Conservation (phyloP, 2,113 vertebrate species). For the Austrofundulus limnaeus region DNA sequence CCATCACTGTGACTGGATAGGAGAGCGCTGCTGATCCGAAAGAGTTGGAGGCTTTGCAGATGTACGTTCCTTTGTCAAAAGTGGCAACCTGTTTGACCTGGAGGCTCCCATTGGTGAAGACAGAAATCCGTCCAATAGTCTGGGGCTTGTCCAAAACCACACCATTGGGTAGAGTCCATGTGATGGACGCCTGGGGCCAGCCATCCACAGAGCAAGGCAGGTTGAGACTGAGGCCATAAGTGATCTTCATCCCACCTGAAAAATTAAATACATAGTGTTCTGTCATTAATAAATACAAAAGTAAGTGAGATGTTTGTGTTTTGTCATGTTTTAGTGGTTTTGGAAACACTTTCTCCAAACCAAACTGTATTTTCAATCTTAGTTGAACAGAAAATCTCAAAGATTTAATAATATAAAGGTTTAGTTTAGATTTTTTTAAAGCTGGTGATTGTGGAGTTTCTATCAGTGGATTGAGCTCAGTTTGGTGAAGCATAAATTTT, state of each 20-base stretch:
- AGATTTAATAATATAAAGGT: too few relatives aligned
- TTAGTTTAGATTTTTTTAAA: too few relatives aligned
- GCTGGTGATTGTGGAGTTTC: too few relatives aligned
- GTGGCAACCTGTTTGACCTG: constrained; percentile 71
- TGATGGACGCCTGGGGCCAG: constrained; percentile 74
- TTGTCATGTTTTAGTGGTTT: too few relatives aligned
- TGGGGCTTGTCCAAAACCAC: constrained; percentile 76
- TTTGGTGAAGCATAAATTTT: too few relatives aligned
- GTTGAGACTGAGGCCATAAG: constrained; percentile 73
- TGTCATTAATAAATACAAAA: background rate
- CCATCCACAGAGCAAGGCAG: constrained; percentile 77
- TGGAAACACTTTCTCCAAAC: too few relatives aligned
- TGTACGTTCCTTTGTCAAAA: constrained; percentile 79
- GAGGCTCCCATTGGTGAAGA: constrained; percentile 77
- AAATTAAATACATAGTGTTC: too few relatives aligned
- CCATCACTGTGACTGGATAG: constrained; percentile 79
- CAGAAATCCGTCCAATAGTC: constrained; percentile 62
- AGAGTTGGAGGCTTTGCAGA: constrained; percentile 77
- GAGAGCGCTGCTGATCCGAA: constrained; percentile 75
- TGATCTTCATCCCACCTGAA: constrained; percentile 73
- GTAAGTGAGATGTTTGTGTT: too few relatives aligned
- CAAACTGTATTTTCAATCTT: too few relatives aligned
- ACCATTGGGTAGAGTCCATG: constrained; percentile 81
- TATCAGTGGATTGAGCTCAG: too few relatives aligned
- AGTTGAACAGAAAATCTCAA: too few relatives aligned